A percentile compares a stretch with the other conserved stretches of the same genome.
Evolutionary conservation across 2,797 vertebrate species (phyloP).

Genomic region (Propithecus perrieri): DNA sequence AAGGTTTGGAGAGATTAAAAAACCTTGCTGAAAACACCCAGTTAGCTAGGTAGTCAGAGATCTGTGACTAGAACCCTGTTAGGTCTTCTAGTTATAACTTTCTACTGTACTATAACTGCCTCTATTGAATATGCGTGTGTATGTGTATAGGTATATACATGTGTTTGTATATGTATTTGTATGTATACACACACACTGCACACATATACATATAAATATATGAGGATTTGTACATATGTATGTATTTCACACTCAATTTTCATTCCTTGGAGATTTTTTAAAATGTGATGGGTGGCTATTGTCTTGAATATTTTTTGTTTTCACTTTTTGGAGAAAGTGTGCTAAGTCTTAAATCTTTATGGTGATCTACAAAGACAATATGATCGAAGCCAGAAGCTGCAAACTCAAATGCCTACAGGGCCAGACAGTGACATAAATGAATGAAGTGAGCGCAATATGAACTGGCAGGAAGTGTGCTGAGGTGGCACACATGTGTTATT

Average conservation of each 20-base stretch:
- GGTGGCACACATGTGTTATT: not conserved
- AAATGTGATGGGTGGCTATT: not conserved
- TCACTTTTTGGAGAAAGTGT: not conserved
- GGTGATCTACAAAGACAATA: constrained; percentile 37
- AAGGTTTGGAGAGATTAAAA: constrained; percentile 4
- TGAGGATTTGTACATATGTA: not conserved
- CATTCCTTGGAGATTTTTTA: not conserved
- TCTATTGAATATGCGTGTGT: not conserved
- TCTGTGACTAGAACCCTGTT: not conserved
- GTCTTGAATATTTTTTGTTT: constrained; percentile 14
- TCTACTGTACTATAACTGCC: not conserved
- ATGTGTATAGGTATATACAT: not conserved
- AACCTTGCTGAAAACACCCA: not conserved
- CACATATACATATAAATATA: not conserved
- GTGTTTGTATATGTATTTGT: not conserved
- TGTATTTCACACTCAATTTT: constrained; percentile 32
- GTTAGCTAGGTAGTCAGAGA: not conserved
- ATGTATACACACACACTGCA: not conserved
- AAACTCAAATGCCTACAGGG: not conserved
- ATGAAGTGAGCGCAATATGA: not conserved
- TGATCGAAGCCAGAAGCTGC: not conserved
- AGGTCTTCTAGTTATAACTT: not conserved
- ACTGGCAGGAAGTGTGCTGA: not conserved
- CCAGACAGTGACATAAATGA: not conserved
- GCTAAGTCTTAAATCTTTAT: constrained; percentile 22